phyloP scores from a whole-genome alignment of 2,797 vertebrate genomes.

The Sus cebifrons region DNA sequence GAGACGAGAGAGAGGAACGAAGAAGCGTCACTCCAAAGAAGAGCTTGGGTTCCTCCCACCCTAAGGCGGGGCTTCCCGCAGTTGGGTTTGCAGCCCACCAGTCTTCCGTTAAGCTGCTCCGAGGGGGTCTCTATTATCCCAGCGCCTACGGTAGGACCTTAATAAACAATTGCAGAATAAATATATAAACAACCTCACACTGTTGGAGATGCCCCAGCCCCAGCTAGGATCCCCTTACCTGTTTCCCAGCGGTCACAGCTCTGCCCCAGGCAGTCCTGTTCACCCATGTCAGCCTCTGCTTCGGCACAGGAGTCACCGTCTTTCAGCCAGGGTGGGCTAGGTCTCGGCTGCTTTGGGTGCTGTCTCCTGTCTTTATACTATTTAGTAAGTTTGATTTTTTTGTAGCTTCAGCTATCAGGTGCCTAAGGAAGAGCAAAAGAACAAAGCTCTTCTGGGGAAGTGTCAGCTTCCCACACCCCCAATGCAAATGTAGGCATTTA shows the following conservation, averaged over 20 bases:
- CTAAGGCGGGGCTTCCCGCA: not conserved
- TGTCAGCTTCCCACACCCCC: not conserved
- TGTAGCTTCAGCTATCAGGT: not conserved
- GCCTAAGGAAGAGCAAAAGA: not conserved
- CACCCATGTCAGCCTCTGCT: too few relatives aligned
- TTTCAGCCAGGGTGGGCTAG: not conserved
- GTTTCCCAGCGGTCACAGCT: not conserved
- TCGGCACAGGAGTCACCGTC: not conserved
- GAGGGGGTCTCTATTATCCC: not conserved
- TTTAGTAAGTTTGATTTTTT: not conserved
- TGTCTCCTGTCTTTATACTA: not conserved
- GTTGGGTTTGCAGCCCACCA: not conserved
- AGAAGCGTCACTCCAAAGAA: too few relatives aligned
- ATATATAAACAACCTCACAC: not conserved
- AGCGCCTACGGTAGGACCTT: not conserved
- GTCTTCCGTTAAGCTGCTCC: not conserved
- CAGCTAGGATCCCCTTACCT: accelerated
- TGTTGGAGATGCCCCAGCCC: too few relatives aligned
- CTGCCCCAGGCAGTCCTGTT: not conserved
- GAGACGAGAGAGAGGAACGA: not conserved
- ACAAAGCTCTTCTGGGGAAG: not conserved
- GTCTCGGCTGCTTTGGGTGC: too few relatives aligned
- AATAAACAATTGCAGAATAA: not conserved
- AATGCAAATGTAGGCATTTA: not conserved
- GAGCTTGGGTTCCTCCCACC: accelerated